These are phyloP conservation scores for Macrobrachium rosenbergii DNA, from an alignment of 1,140 invertebrate species.

Conservation along the genomic window DNA sequence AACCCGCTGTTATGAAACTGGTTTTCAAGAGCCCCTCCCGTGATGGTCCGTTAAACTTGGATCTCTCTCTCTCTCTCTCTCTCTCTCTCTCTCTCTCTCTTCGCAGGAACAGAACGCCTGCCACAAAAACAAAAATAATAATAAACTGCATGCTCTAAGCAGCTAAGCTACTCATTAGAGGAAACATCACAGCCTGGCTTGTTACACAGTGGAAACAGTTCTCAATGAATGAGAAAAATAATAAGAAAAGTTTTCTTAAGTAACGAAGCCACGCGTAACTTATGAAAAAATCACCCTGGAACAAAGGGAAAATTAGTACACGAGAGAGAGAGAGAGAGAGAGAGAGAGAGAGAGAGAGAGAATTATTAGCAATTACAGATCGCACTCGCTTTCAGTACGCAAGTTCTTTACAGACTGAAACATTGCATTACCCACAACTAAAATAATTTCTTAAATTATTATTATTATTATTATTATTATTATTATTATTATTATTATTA, in stretches of 20 bases:
- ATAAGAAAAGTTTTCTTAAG: neutral
- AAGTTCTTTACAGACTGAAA: too few species aligned
- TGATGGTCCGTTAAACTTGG: neutral
- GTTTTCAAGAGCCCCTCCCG: neutral
- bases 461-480: too few species aligned
- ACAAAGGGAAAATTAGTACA: neutral
- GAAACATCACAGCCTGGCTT: too few species aligned
- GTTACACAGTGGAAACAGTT: too few species aligned
- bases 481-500: too few species aligned
- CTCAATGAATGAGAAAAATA: slow-evolving; percentile 1
- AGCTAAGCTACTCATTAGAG: too few species aligned
- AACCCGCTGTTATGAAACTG: neutral
- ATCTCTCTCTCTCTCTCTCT: neutral
- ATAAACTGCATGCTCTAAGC: too few species aligned
- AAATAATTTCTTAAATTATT: too few species aligned
- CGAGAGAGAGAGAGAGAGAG: slow-evolving; percentile 31
- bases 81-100: neutral
- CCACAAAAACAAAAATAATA: too few species aligned
- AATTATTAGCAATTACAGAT: neutral
- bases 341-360: slow-evolving; percentile 26
- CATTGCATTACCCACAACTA: too few species aligned
- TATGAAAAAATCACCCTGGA: neutral
- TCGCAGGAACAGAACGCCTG: neutral
- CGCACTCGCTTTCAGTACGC: too few species aligned
- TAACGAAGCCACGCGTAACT: too few species aligned